Evolutionary conservation across 2,888 invertebrate genomes (phyloP), one percentile per base, ranked within the genome.

Genomic region (Diarsia mendica): DNA sequence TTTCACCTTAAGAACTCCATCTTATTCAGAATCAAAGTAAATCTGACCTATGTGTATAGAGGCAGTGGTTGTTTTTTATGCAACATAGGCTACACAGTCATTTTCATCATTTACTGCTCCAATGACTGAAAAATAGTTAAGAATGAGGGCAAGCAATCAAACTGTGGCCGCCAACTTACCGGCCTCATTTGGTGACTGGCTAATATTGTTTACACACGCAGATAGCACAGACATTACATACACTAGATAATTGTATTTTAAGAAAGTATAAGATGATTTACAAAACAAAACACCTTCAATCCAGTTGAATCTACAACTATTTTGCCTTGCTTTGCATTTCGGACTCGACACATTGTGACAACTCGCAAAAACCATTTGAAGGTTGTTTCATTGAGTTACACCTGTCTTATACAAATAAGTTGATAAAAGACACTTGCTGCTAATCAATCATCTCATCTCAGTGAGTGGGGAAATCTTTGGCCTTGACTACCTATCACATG

Each of bases 131-230:
- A 23, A 58, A 61, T 39, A 18, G 33, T 33, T 15, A 51, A 39
- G 9, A 80, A 72, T 28, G 80, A 71, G 84, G 63, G 44, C 65
- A 72, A 73, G 65, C 67, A 80, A 80, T 49, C 67, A 79, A 72
- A 72, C 10, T 49, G 18, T 1, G n/a, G 46, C 39, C 44, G 6
- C 33, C 33, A 46, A 61, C 58, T 23, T 6, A 44, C 72, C 58
- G 60, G 60, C 60, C 64, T 60, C n/a, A 13, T 49, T 84, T 13
- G 11, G 44, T 51, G 2, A n/a, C 49, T 33, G 11, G 51, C 23
- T 48, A 48, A 48, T 3, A 28, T 48, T 73, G 80, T 80, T 72
- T 84, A 79, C 68, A 28, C 58, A 61, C 1, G 51, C 63, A 58
- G 61, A 80, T 67, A 83, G 8, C 80, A 63, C 33, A 60, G 15